These are phyloP conservation scores for Excalfactoria chinensis DNA, from an alignment of 2,113 vertebrate genomes.

Conservation along the genomic window DNA sequence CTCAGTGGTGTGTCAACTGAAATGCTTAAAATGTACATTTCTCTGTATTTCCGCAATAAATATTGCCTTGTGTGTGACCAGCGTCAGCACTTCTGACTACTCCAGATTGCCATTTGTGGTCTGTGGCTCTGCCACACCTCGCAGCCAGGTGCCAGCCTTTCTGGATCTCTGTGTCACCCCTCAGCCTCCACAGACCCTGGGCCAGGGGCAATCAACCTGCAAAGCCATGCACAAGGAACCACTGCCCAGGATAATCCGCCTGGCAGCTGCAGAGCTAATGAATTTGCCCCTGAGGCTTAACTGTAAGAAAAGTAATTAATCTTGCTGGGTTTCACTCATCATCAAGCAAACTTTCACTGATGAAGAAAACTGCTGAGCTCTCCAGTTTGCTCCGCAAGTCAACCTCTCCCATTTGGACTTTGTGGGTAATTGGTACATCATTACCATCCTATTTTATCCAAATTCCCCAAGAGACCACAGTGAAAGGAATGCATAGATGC, in stretches of 20 bases:
- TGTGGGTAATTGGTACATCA: neutral
- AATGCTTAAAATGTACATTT: neutral
- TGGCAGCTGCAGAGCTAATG: neutral
- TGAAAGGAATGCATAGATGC: neutral
- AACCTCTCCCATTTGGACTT: neutral
- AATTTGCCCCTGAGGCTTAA: constrained; percentile 7
- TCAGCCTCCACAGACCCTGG: neutral
- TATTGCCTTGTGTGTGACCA: neutral
- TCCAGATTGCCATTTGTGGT: accelerated
- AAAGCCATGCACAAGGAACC: neutral
- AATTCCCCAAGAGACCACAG: neutral
- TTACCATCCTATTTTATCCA: neutral
- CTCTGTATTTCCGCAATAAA: neutral
- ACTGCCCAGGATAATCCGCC: neutral
- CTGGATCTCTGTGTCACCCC: neutral
- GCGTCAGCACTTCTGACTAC: neutral
- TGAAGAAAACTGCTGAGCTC: constrained; percentile 28
- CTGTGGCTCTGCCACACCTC: neutral
- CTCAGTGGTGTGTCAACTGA: neutral
- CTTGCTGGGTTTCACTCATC: constrained; percentile 28
- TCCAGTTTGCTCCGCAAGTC: neutral
- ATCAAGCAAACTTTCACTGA: constrained; percentile 5
- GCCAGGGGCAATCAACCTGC: neutral
- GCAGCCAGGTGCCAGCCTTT: neutral
- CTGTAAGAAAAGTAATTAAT: constrained; percentile 43